Base-by-base conservation (phyloP, 2,797 vertebrate genomes). In the Dromococcyx pavoninus region DNA sequence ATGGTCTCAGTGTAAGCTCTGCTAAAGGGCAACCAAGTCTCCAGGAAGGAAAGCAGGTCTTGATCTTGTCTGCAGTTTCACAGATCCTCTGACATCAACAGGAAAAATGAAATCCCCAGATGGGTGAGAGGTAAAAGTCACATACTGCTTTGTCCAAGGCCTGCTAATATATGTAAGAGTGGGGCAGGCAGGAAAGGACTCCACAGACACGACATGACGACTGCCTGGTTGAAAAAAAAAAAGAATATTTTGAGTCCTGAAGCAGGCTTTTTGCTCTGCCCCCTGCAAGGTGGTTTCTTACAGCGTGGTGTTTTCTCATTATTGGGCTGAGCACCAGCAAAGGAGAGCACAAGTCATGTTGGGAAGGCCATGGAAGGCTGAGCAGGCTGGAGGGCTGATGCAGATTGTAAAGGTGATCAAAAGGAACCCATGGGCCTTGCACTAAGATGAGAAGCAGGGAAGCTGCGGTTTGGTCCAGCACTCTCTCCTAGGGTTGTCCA, bases 51-150 rank as follows among this genome's bases (percentile, higher is more conserved):
- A 95, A 93, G 58, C 69, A 89, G 77, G 95, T 56, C 28, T 91
- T 89, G 77, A 80, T 86, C 56, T 91, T n/a, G 9, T 86, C 66
- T 91, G 81, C 70, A 93, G 35, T 94, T 95, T 96, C 79, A 89
- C 39, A 60, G 69, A 66, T 37, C 33, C 46, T 81, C 62, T 87
- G 74, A 90, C 73, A 86, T 75, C 64, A 79, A 73, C 43, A 91
- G 41, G 35, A 75, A 74, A 69, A 88, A 62, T 25, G 0, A 83
- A 93, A 87, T 76, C 64, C 43, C 58, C 71, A 78, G 60, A 65
- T 14, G 19, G 54, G 14, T 0, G 0, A 89, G 56, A 75, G 43
- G 44, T 73, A 28, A 80, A 72, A 86, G 43, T 48, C 27, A 65
- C 13, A 6, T 44, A 30, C 23, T 62, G 12, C 33, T 86, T 93